These are phyloP conservation scores for Cheilosia impressa DNA, from an alignment of 2,888 invertebrate species.

Conservation along the genomic window DNA sequence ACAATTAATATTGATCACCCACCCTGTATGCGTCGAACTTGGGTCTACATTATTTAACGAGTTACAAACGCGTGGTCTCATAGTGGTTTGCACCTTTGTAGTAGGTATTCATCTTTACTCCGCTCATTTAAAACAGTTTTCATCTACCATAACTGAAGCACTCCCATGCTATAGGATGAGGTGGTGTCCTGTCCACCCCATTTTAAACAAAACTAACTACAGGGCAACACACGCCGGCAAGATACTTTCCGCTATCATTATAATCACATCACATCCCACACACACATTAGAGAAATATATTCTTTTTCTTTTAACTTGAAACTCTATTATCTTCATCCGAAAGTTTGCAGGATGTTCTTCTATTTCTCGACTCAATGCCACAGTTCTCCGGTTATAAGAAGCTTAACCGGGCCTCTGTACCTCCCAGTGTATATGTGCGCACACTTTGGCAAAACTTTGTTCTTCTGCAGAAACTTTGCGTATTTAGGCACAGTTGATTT, in stretches of 20 bases:
- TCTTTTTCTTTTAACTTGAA: conserved; percentile 70
- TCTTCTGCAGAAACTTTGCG: conserved; percentile 70
- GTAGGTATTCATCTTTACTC: not conserved
- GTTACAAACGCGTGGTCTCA: no score
- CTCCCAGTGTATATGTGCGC: conserved; percentile 10
- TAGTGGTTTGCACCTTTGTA: no score
- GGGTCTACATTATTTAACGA: no score
- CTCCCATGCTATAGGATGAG: conserved; percentile 41
- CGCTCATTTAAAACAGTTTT: not conserved
- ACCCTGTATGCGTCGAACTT: no score
- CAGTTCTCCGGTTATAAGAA: conserved; percentile 66
- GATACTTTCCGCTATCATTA: conserved; percentile 68
- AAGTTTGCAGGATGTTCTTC: conserved; percentile 63
- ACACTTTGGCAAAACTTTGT: conserved; percentile 68
- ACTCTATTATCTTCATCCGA: conserved; percentile 71
- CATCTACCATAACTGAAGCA: conserved; percentile 34
- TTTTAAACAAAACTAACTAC: conserved; percentile 16
- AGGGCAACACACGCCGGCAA: conserved; percentile 41
- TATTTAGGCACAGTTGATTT: conserved; percentile 81
- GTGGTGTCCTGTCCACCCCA: conserved; percentile 5
- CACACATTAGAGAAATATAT: conserved; percentile 68
- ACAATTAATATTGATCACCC: no score
- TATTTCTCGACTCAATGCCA: conserved; percentile 50
- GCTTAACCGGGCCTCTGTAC: conserved; percentile 55
- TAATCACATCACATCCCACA: conserved; percentile 72